Base-by-base conservation (phyloP, 2,888 invertebrate genomes). In the Acholoe squamosa region DNA sequence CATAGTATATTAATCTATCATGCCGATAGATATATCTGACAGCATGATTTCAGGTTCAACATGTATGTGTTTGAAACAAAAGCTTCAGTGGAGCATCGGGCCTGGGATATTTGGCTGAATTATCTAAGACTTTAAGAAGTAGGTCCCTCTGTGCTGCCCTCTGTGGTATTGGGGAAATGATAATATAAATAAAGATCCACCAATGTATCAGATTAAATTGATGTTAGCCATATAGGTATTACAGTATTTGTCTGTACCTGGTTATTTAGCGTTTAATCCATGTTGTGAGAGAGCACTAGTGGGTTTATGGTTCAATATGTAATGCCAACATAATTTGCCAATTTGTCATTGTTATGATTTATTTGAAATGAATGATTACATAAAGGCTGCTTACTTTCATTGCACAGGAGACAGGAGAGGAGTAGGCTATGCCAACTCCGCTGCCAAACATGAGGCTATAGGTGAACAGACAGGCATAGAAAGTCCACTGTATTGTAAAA, bases 371-470 rank as follows among this genome's bases (percentile, higher is more conserved):
- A 10, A n/a, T 71, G 25, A 71, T 25, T 71, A 25, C 7, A 71
- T 71, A 25, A n/a, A 25, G 10, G 25, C 7, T 33, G 54, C 76
- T 92, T 91, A 94, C 94, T 93, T 93, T 92, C 94, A 94, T 95
- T 89, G 94, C 95, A 89, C 92, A 92, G 22, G 94, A 93, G 61
- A 95, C 90, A n/a, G 95, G 94, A 14, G 93, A 91, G 33, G 94
- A 92, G 91, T 95, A 95, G 14, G 95, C 92, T 16, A 95, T 91
- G 86, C 95, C 94, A 28, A 94, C 92, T 19, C 95, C 95, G 16
- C 91, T 51, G 25, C 93, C 93, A 34, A 91, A 91, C 51, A 93
- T 16, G 22, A 93, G 61, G 10, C 94, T 94, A 90, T 94, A 94
- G n/a, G 94, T 94, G n/a, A 93, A 25, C 10, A 92, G 71, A 28